A percentile compares a stretch with the other conserved stretches of the same genome.
Evolutionary conservation across 2,113 vertebrate species (phyloP).

Genomic region (Cynopterus brachyotis): DNA sequence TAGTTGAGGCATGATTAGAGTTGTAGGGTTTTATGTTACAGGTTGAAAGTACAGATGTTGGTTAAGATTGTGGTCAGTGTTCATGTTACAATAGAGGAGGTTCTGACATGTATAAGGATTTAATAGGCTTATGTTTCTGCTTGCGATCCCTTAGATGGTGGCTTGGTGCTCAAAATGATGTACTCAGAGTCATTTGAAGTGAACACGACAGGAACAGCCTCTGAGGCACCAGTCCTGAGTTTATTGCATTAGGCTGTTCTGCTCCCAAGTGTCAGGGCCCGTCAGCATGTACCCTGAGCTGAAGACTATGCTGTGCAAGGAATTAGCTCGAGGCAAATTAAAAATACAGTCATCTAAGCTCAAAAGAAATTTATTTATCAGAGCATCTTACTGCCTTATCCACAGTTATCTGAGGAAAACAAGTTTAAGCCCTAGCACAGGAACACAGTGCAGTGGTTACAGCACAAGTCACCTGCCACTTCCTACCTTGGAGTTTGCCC

Average conservation of each 20-base stretch:
- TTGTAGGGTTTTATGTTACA: background rate
- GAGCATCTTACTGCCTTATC: background rate
- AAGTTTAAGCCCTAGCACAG: background rate
- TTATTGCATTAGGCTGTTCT: background rate
- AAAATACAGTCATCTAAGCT: conserved; percentile 19
- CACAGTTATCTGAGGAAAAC: background rate
- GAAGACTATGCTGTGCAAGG: background rate
- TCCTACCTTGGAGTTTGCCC: background rate
- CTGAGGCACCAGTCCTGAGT: background rate
- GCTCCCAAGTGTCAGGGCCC: conserved; percentile 23
- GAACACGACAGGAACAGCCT: conserved; percentile 47
- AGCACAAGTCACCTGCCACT: background rate
- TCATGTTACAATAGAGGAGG: conserved; percentile 19
- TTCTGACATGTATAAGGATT: background rate
- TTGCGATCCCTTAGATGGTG: background rate
- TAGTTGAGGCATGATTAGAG: background rate
- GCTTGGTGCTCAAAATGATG: background rate
- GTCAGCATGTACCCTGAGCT: background rate
- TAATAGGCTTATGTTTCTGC: conserved; percentile 15
- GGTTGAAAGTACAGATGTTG: background rate
- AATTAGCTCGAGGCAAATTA: conserved; percentile 30
- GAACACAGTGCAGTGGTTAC: background rate
- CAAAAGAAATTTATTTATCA: background rate
- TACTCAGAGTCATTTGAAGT: conserved; percentile 10
- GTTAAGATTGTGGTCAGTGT: background rate